These are phyloP conservation scores for Schizopygopsis pylzovi DNA, from an alignment of 2,797 vertebrate species.

Conservation along the genomic window DNA sequence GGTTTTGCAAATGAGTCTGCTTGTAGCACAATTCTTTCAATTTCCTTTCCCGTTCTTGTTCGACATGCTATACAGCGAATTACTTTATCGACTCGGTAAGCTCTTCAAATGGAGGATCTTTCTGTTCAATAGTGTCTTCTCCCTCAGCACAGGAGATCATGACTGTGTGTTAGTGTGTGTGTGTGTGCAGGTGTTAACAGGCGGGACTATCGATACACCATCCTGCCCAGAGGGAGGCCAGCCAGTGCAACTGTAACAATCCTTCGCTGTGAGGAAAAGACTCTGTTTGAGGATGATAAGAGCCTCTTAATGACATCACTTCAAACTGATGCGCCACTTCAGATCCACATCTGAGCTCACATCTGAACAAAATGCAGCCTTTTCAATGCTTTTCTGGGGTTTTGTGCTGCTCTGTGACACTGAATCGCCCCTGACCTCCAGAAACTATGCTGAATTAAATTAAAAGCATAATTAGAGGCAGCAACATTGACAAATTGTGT, in stretches of 20 bases:
- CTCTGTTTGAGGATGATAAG: conserved; percentile 32
- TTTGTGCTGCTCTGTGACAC: background rate
- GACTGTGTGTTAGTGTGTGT: conserved; percentile 2
- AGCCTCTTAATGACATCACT: conserved; percentile 30
- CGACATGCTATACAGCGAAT: conserved; percentile 16
- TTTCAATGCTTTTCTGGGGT: background rate
- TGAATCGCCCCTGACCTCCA: background rate
- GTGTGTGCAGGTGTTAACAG: conserved; percentile 27
- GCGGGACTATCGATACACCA: conserved; percentile 34
- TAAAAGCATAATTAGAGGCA: background rate
- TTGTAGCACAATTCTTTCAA: conserved; percentile 21
- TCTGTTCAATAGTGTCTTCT: conserved; percentile 29
- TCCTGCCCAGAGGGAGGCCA: conserved; percentile 37
- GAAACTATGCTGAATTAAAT: background rate
- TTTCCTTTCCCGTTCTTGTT: conserved; percentile 31
- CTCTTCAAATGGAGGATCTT: conserved; percentile 29
- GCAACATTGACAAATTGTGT: background rate
- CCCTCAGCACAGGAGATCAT: conserved; percentile 30
- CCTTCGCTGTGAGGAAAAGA: conserved; percentile 16
- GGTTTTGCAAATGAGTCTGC: conserved; percentile 51
- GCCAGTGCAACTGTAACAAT: conserved; percentile 21
- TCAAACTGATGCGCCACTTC: conserved; percentile 19
- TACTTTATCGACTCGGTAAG: conserved; percentile 28
- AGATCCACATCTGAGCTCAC: conserved; percentile 32
- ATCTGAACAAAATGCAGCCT: background rate